Base-by-base conservation (phyloP, 2,113 vertebrate genomes). In the Onychostoma macrolepis region DNA sequence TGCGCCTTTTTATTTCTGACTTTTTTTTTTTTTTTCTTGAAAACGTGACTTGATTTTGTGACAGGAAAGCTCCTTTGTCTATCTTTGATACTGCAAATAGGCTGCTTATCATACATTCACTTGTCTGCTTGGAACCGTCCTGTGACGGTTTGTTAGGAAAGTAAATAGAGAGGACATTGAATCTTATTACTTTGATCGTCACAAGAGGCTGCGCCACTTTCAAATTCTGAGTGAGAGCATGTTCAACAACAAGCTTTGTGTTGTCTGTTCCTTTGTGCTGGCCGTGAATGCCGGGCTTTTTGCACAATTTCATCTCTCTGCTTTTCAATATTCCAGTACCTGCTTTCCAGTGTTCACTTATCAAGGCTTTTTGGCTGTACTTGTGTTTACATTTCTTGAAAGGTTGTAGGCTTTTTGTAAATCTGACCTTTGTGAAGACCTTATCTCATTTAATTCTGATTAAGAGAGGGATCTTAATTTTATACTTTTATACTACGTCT, bases 91-190 rank as follows among this genome's bases (percentile, higher is more conserved):
- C 82, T 26, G 48, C 45, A 56, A 84, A 84, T 41, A 74, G 67
- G 67, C 67, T 84, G 17, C 67, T 84, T 74, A 38, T 84, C 67
- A 84, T 74, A 84, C 43, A 84, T 74, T 74, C 43, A 56, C 8
- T 28, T 10, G 21, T 75, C 82, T 38, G 45, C 26, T 30, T 1
- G 15, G 82, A 84, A 56, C 28, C 0, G 28, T 72, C 63, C 41
- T 84, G 69, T 84, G 83, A 74, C 21, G 48, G 33, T 74, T 84
- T 84, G 33, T 84, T 84, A 72, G 50, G 24, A 56, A 75, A 56
- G 69, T 74, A 74, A 84, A 84, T 84, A 74, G 81, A 48, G 48
- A 33, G 69, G 83, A 84, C 48, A 84, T 58, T 84, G 69, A 74
- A 58, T 84, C 48, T 4, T 75, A 69, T 72, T 41, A 58, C 83